phyloP scores from a whole-genome alignment of 2,113 vertebrate species.

The Malurus elegans region DNA sequence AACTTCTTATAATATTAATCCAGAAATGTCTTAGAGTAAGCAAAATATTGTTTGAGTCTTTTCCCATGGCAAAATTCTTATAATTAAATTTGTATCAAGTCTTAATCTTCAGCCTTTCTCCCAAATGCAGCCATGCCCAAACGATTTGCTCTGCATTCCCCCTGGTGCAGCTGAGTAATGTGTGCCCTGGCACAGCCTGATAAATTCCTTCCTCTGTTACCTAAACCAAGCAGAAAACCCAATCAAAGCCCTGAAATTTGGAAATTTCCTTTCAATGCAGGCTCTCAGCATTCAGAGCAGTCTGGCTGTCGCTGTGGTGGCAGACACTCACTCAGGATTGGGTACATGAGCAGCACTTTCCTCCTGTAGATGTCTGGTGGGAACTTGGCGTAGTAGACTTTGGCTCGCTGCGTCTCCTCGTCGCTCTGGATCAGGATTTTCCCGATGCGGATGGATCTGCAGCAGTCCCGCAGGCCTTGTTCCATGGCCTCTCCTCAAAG shows the following conservation, averaged over 20 bases:
- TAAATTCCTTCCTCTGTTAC: background rate
- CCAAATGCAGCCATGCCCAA: background rate
- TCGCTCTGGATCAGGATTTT: constrained; percentile 99
- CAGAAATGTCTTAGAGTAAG: background rate
- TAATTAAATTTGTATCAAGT: background rate
- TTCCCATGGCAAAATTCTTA: background rate
- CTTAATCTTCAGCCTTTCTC: background rate
- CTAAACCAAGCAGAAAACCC: background rate
- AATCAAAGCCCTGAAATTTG: background rate
- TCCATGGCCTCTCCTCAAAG: constrained; percentile 94
- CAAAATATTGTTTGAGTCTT: background rate
- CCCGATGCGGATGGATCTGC: constrained; percentile 93
- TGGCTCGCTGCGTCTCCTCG: constrained; percentile 95
- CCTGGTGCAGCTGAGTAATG: background rate
- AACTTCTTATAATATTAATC: background rate
- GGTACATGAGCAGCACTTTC: constrained; percentile 98
- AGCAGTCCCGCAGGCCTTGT: constrained; percentile 95
- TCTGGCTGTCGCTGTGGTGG: fast-evolving
- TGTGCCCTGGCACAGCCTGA: background rate
- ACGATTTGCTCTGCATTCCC: background rate
- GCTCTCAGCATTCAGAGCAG: fast-evolving
- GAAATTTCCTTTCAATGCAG: background rate
- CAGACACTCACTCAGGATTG: constrained; percentile 90
- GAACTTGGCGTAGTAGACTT: constrained; percentile 98
- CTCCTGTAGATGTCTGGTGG: constrained; percentile 94